Evolutionary conservation across 2,888 invertebrate species (phyloP).

Genomic region (Cecidostiba fungosa): DNA sequence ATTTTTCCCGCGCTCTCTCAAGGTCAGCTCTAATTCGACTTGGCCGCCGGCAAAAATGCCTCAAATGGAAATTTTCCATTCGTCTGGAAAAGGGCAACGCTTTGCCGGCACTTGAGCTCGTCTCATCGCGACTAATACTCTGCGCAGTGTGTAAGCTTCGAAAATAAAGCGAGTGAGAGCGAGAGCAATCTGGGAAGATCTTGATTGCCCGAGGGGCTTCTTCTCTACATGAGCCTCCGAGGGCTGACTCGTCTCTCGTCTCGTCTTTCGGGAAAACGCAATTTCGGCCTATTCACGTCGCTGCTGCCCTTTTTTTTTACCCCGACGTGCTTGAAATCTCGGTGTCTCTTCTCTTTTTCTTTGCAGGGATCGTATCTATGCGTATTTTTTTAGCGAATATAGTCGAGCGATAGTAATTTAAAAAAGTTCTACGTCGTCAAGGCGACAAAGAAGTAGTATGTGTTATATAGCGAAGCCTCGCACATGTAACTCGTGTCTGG

Average conservation of each 20-base stretch:
- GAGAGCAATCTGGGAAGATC: conserved; percentile 11
- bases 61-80: background rate
- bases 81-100: background rate
- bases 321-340: background rate
- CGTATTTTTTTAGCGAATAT: background rate
- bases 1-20: background rate
- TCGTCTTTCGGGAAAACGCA: conserved; percentile 12
- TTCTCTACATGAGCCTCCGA: background rate
- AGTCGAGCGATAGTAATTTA: too few relatives aligned
- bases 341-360: background rate
- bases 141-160: background rate
- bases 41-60: background rate
- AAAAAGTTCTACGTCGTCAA: too few relatives aligned
- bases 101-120: background rate
- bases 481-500: background rate
- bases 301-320: background rate
- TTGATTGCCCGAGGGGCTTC: conserved; percentile 17
- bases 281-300: background rate
- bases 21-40: background rate
- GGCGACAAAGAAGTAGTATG: too few relatives aligned
- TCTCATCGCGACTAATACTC: background rate
- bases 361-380: background rate
- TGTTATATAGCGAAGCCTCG: background rate
- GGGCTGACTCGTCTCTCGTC: background rate
- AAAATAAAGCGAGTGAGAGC: conserved; percentile 4